phyloP scores from a whole-genome alignment of 2,797 vertebrate species.

The Rallus crepitans region DNA sequence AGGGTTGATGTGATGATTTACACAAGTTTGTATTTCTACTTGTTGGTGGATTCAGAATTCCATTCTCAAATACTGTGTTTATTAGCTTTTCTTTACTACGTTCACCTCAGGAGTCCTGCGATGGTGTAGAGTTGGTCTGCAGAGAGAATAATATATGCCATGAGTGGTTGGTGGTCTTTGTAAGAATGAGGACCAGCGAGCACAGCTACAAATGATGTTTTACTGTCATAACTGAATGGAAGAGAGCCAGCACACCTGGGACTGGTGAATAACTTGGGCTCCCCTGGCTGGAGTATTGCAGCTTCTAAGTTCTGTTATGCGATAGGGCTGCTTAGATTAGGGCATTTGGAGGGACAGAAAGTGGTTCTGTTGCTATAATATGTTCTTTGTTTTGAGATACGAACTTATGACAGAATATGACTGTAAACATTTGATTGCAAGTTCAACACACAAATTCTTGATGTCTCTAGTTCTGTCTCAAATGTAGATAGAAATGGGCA shows the following conservation, averaged over 20 bases:
- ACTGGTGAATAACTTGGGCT: not conserved
- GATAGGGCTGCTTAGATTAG: not conserved
- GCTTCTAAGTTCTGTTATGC: not conserved
- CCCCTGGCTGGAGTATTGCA: not conserved
- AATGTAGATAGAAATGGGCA: not conserved
- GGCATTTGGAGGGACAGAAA: not conserved
- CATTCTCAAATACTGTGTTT: not conserved
- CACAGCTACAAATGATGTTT: not conserved
- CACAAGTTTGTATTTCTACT: slow-evolving; percentile 8
- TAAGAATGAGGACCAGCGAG: not conserved
- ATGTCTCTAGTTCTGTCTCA: not conserved
- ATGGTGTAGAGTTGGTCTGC: not conserved
- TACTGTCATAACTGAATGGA: not conserved
- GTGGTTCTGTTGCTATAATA: not conserved
- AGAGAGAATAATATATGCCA: not conserved
- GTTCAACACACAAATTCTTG: not conserved
- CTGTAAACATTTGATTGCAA: not conserved
- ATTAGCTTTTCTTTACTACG: not conserved
- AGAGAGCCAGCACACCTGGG: not conserved
- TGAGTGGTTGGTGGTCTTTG: not conserved
- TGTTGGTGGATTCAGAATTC: not conserved
- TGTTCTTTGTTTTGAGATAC: not conserved
- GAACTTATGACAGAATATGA: not conserved
- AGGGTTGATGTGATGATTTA: not conserved
- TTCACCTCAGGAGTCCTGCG: not conserved